Percentiles rank a stretch among this genome's conserved stretches.
These are phyloP conservation scores for Scartelaos histophorus DNA, from an alignment of 2,113 vertebrate species.

Conservation along the genomic window DNA sequence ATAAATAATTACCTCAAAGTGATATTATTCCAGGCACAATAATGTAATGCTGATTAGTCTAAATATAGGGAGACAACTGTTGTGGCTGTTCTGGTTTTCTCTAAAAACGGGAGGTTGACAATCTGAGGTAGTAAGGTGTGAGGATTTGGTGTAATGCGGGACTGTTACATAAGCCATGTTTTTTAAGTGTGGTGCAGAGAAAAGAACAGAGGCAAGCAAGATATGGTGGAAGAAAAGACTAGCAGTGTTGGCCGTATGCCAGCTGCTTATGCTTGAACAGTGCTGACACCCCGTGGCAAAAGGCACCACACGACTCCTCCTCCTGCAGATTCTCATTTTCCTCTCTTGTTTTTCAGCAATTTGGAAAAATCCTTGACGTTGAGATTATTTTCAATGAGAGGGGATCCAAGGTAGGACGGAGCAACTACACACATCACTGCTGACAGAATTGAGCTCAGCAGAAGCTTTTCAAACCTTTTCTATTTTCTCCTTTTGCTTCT, in stretches of 20 bases:
- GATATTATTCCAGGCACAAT: neutral
- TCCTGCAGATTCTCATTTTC: constrained; percentile 22
- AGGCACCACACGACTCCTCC: constrained; percentile 21
- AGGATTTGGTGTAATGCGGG: constrained; percentile 3
- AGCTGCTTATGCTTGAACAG: constrained; percentile 50
- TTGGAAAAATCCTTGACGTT: constrained; percentile 98
- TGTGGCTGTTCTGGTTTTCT: neutral
- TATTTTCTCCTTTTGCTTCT: constrained; percentile 36
- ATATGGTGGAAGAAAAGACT: constrained; percentile 43
- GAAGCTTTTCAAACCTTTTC: constrained; percentile 2
- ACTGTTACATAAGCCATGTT: constrained; percentile 30
- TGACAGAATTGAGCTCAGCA: neutral
- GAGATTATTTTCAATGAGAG: constrained; percentile 99
- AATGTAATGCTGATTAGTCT: neutral
- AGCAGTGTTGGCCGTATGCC: constrained; percentile 44
- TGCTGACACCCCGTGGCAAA: constrained; percentile 71
- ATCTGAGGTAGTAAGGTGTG: constrained; percentile 7
- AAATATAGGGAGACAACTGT: neutral
- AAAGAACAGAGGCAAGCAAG: constrained; percentile 41
- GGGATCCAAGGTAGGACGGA: constrained; percentile 92
- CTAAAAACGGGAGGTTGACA: neutral
- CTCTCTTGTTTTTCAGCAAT: constrained; percentile 84
- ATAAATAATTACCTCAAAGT: neutral
- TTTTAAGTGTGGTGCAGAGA: constrained; percentile 46
- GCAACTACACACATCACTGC: neutral